Conservation (phyloP, 2,797 vertebrate species). For the Darevskia nairensis region DNA sequence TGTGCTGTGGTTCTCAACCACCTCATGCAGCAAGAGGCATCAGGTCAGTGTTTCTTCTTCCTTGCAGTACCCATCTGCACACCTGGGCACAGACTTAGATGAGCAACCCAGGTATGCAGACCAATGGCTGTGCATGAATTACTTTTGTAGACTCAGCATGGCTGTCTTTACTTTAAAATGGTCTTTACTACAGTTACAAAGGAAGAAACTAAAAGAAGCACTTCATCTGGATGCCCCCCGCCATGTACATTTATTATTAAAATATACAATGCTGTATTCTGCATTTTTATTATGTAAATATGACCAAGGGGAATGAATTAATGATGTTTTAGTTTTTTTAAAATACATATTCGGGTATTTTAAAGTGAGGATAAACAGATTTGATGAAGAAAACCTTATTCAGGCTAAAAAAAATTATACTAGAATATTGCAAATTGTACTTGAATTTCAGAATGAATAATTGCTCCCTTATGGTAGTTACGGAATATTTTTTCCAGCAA, state of each 20-base stretch:
- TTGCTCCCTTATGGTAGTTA: slow-evolving; percentile 58
- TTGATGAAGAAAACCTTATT: not conserved
- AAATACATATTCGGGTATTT: slow-evolving; percentile 27
- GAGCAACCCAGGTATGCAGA: not conserved
- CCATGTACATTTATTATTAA: slow-evolving; percentile 32
- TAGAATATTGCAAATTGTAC: slow-evolving; percentile 43
- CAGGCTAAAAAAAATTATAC: slow-evolving; percentile 44
- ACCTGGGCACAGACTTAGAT: not conserved
- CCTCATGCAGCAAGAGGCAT: not conserved
- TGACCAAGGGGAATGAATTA: slow-evolving; percentile 37
- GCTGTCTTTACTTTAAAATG: not conserved
- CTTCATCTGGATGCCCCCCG: slow-evolving; percentile 23
- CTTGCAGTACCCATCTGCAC: not conserved
- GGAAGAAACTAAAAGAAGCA: not conserved
- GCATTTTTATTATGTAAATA: slow-evolving; percentile 39
- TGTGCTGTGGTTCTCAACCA: not conserved
- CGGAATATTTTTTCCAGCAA: slow-evolving; percentile 54
- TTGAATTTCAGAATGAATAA: slow-evolving; percentile 54
- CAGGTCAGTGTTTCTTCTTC: no score
- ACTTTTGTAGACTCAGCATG: not conserved
- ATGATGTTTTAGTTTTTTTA: slow-evolving; percentile 7
- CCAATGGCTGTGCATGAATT: not conserved
- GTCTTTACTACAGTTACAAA: not conserved
- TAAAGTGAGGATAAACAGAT: slow-evolving; percentile 43
- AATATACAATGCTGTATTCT: slow-evolving; percentile 17